Conservation (phyloP, 92 coral and sea anemone genomes). For the Hydrozoanthus gracilis region DNA sequence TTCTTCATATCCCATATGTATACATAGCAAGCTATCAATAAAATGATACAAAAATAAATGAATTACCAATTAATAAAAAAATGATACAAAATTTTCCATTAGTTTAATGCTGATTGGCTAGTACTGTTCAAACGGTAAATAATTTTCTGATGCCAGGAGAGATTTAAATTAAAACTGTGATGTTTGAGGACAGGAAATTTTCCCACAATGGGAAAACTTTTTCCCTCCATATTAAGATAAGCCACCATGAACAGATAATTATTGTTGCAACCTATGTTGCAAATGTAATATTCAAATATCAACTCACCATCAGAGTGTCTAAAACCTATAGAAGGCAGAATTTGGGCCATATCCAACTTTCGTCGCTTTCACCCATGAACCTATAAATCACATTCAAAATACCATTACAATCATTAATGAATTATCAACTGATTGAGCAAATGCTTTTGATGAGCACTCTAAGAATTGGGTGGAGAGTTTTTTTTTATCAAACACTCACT, state of each 20-base stretch:
- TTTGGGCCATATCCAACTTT: constrained; percentile 95
- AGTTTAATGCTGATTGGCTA: too few species aligned
- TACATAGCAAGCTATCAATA: too few species aligned
- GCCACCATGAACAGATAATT: neutral
- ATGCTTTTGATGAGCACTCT: neutral
- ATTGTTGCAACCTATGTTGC: neutral
- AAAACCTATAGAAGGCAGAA: constrained; percentile 92
- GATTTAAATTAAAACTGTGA: too few species aligned
- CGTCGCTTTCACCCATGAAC: constrained; percentile 89
- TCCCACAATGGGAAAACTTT: too few species aligned
- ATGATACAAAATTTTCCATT: too few species aligned
- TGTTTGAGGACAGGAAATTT: too few species aligned
- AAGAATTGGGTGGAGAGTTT: neutral
- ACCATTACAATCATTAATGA: neutral
- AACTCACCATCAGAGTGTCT: constrained; percentile 93
- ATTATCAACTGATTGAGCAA: neutral
- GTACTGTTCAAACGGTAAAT: too few species aligned
- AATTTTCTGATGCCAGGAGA: too few species aligned
- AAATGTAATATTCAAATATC: neutral
- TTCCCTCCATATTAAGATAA: neutral
- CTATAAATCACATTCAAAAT: constrained; percentile 47
- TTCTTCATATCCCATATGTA: too few species aligned
- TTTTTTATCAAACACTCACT: neutral
- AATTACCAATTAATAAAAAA: too few species aligned
- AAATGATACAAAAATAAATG: too few species aligned